Conservation (phyloP, 2,113 vertebrate species). For the Chiloscyllium plagiosum region DNA sequence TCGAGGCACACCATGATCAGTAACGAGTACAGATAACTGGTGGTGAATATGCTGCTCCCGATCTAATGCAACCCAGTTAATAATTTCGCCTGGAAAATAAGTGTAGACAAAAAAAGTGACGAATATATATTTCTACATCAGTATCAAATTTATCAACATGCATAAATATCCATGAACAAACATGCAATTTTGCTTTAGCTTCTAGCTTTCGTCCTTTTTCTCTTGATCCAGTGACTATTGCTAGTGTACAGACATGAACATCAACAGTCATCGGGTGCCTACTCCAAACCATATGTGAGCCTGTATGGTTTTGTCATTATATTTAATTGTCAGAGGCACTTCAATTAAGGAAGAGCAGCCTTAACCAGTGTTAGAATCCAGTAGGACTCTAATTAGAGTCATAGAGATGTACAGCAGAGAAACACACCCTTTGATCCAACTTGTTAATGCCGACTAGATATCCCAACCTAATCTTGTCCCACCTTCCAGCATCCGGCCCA, state of each 20-base stretch:
- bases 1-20: conserved; percentile 67
- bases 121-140: background rate
- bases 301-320: background rate
- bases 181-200: background rate
- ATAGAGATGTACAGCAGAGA: too few relatives aligned
- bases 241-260: background rate
- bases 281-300: background rate
- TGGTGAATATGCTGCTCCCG: conserved; percentile 68
- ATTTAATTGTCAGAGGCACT: background rate
- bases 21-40: conserved; percentile 67
- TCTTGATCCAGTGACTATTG: background rate
- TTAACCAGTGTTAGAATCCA: background rate
- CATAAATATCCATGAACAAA: background rate
- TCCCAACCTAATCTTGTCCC: too few relatives aligned
- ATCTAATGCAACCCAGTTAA: conserved; percentile 76
- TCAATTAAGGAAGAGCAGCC: background rate
- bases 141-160: background rate
- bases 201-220: background rate
- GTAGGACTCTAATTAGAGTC: background rate
- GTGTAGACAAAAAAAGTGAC: background rate
- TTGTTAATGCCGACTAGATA: too few relatives aligned
- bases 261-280: background rate
- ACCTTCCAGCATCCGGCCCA: too few relatives aligned
- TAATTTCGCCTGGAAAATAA: conserved; percentile 68
- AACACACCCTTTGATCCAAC: too few relatives aligned